Evolutionary conservation across 2,797 vertebrate species (phyloP).

Genomic region (Odontamblyopus rebecca): DNA sequence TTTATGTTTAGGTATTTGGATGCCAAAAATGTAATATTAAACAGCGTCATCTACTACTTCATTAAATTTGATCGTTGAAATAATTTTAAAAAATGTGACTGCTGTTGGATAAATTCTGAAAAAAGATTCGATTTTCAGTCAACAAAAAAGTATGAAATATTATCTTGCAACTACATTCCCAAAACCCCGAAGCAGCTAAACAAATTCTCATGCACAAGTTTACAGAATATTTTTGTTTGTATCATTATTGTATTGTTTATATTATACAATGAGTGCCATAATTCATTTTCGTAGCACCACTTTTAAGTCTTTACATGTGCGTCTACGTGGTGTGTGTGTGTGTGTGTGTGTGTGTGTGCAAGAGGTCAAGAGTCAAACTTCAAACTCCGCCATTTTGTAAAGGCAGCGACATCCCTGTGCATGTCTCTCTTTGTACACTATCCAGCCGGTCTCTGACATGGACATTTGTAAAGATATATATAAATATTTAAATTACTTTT

Average conservation of each 20-base stretch:
- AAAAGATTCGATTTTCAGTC: not conserved
- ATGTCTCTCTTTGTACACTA: slow-evolving; percentile 84
- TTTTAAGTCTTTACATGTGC: slow-evolving; percentile 28
- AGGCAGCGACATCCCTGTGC: slow-evolving; percentile 77
- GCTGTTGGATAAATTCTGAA: too few species aligned
- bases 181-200: not conserved
- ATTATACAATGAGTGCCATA: slow-evolving; percentile 51
- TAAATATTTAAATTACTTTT: slow-evolving; percentile 86
- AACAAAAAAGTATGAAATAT: not conserved
- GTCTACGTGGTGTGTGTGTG: slow-evolving; percentile 17
- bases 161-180: not conserved
- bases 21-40: not conserved
- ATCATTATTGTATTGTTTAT: slow-evolving; percentile 17
- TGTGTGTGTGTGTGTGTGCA: not conserved
- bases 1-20: not conserved
- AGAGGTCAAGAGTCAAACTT: slow-evolving; percentile 43
- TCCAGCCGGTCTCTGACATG: slow-evolving; percentile 64
- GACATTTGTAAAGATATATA: slow-evolving; percentile 86
- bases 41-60: too few species aligned
- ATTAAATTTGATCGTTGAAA: too few species aligned
- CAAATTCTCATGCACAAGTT: not conserved
- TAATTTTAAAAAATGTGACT: too few species aligned
- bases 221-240: not conserved
- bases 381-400: slow-evolving; percentile 79
- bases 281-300: slow-evolving; percentile 39